Conservation (phyloP, 2,797 vertebrate genomes). For the Gymnoscopelus microlampas region DNA sequence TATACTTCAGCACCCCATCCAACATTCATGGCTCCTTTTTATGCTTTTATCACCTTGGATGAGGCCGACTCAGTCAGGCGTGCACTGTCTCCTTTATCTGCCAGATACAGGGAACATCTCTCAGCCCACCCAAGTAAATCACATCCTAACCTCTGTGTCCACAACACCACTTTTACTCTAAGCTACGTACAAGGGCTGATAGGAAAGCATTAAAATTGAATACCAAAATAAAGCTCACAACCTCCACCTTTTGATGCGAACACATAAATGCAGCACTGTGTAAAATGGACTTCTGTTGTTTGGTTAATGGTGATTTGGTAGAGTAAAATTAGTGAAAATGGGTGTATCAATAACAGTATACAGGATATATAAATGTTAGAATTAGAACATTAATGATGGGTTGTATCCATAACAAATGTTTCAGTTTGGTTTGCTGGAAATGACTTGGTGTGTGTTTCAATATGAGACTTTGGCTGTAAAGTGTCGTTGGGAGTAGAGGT, state of each 20-base stretch:
- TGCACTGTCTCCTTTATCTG: slow-evolving; percentile 64
- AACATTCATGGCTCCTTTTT: slow-evolving; percentile 85
- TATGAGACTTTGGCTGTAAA: not conserved
- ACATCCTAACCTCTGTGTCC: slow-evolving; percentile 43
- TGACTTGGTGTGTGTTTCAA: not conserved
- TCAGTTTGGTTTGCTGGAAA: no score
- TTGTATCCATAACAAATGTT: not conserved
- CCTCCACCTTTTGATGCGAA: not conserved
- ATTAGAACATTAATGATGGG: not conserved
- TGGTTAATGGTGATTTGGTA: not conserved
- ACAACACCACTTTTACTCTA: slow-evolving; percentile 58
- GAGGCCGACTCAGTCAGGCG: slow-evolving; percentile 69
- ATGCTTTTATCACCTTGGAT: slow-evolving; percentile 87
- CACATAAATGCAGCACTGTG: not conserved
- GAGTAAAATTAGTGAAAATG: no score
- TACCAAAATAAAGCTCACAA: not conserved
- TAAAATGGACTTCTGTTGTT: not conserved
- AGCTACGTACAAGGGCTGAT: slow-evolving; percentile 65
- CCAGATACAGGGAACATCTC: slow-evolving; percentile 69
- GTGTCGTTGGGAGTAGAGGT: not conserved
- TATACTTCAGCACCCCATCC: slow-evolving; percentile 75
- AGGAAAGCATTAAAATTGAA: slow-evolving; percentile 18
- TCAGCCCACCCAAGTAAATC: slow-evolving; percentile 67
- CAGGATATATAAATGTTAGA: not conserved
- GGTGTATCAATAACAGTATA: not conserved